phyloP scores from a whole-genome alignment of 2,113 vertebrate genomes.

The Acrocephalus arundinaceus region DNA sequence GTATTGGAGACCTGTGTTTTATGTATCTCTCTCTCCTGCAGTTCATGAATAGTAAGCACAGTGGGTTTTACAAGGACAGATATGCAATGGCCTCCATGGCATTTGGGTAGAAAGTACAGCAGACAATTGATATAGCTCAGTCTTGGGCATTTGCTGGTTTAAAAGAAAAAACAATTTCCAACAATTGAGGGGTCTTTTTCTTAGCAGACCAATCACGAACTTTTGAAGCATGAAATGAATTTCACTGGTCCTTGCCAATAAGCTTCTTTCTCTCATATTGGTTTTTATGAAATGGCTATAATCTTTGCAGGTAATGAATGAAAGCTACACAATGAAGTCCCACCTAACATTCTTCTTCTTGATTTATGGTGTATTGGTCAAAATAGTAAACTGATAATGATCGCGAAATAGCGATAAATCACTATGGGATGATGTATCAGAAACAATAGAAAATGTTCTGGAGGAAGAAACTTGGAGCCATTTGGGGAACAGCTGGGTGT shows the following conservation, averaged over 20 bases:
- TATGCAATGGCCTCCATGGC: constrained; percentile 30
- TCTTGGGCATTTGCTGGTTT: constrained; percentile 62
- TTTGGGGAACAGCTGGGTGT: constrained; percentile 18
- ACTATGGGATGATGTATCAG: constrained; percentile 48
- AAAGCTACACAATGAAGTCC: constrained; percentile 75
- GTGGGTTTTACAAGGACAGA: constrained; percentile 59
- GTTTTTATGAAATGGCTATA: constrained; percentile 77
- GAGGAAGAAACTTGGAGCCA: constrained; percentile 36
- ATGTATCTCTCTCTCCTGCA: not conserved
- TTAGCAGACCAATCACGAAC: constrained; percentile 73
- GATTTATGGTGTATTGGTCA: constrained; percentile 77
- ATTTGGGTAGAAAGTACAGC: constrained; percentile 31
- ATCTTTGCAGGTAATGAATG: constrained; percentile 77
- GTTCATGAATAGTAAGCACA: constrained; percentile 65
- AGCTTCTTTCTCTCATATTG: constrained; percentile 74
- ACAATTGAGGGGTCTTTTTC: constrained; percentile 51
- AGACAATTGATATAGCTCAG: constrained; percentile 59
- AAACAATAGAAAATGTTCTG: constrained; percentile 59
- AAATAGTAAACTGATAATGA: constrained; percentile 77
- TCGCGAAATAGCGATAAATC: constrained; percentile 67
- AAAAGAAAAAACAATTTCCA: constrained; percentile 71
- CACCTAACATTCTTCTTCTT: constrained; percentile 74
- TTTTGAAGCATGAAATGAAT: constrained; percentile 85
- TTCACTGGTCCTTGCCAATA: constrained; percentile 73
- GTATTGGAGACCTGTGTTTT: not conserved